Conservation (phyloP, 2,797 vertebrate species). For the Scleropages formosus region DNA sequence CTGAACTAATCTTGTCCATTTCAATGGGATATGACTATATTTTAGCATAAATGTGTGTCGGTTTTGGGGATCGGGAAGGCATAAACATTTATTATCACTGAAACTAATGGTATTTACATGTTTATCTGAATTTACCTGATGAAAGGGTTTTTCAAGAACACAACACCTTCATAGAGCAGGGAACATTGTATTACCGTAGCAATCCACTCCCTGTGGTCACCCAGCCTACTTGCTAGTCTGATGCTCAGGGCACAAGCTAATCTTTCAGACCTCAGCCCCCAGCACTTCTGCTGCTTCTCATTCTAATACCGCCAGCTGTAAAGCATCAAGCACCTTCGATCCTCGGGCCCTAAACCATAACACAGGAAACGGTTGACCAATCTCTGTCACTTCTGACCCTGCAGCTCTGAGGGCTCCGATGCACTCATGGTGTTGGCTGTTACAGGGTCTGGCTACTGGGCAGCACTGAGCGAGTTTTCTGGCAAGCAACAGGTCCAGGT, state of each 20-base stretch:
- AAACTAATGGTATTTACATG: too few species aligned
- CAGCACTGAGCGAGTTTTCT: not conserved
- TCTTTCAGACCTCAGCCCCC: not conserved
- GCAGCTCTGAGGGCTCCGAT: too few species aligned
- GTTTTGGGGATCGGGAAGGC: too few species aligned
- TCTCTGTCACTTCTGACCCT: not conserved
- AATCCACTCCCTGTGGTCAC: not conserved
- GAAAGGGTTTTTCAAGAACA: too few species aligned
- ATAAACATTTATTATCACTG: too few species aligned
- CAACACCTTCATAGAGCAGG: too few species aligned
- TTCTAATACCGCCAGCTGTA: too few species aligned
- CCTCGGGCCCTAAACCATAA: not conserved
- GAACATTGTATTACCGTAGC: too few species aligned
- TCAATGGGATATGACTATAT: too few species aligned
- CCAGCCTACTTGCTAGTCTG: not conserved
- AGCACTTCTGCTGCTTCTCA: not conserved
- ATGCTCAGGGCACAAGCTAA: not conserved
- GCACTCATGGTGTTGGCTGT: not conserved
- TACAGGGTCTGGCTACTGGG: not conserved
- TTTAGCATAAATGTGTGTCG: too few species aligned
- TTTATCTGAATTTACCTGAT: too few species aligned
- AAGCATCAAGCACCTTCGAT: not conserved
- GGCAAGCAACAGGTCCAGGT: not conserved
- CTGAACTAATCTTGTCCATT: too few species aligned
- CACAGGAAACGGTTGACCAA: not conserved